A percentile compares a stretch with the other conserved stretches of the same genome.
Conservation (phyloP, 2,797 vertebrate species). For the Myripristis murdjan region DNA sequence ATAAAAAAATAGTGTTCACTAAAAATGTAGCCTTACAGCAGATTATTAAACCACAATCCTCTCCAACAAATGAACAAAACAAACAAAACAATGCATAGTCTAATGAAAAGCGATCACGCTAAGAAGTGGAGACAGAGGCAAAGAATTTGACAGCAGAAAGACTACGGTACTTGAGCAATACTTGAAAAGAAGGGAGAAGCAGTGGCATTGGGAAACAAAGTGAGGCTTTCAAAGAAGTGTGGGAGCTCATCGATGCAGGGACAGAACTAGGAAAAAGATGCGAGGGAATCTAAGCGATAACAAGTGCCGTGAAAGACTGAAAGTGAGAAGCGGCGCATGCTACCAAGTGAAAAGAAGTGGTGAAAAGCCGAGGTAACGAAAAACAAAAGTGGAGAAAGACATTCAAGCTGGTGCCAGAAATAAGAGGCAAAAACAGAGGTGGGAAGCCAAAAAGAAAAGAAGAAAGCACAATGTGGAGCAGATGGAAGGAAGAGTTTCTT, state of each 20-base stretch:
- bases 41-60: too few species aligned
- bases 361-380: slow-evolving; percentile 41
- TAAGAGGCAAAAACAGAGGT: slow-evolving; percentile 46
- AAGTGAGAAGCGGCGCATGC: slow-evolving; percentile 39
- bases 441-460: slow-evolving; percentile 15
- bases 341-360: slow-evolving; percentile 39
- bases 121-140: slow-evolving; percentile 17
- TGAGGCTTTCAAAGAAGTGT: slow-evolving; percentile 14
- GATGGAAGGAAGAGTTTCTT: slow-evolving; percentile 23
- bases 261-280: slow-evolving; percentile 14
- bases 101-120: not conserved
- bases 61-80: not conserved
- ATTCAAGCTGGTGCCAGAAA: slow-evolving; percentile 45
- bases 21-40: too few species aligned
- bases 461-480: slow-evolving; percentile 14
- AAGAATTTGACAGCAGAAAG: slow-evolving; percentile 13
- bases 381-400: slow-evolving; percentile 35
- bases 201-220: slow-evolving; percentile 27
- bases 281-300: slow-evolving; percentile 43
- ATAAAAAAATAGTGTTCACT: not conserved
- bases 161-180: not conserved
- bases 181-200: slow-evolving; percentile 11
- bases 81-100: not conserved
- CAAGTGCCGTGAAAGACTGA: slow-evolving; percentile 20
- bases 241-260: not conserved